Conservation (phyloP, 92 coral and sea anemone genomes). For the Zoanthus gigantus region DNA sequence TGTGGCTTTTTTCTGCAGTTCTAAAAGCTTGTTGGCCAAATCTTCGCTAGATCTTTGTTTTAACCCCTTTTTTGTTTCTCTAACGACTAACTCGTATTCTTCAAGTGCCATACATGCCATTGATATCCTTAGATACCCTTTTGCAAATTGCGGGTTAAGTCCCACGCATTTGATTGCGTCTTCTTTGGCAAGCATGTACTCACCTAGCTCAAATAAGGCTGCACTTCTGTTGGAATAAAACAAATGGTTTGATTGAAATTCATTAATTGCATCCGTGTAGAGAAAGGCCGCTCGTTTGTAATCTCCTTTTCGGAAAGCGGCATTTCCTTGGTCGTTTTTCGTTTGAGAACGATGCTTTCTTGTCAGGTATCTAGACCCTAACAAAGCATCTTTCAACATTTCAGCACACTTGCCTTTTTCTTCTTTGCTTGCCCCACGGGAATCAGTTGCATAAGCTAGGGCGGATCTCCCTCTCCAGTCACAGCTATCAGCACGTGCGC, state of each 20-base stretch:
- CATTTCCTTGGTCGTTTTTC: conserved; percentile 33
- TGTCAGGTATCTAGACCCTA: conserved; percentile 13
- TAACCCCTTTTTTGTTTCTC: conserved; percentile 20
- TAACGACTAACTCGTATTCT: conserved; percentile 7
- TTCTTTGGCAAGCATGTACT: conserved; percentile 28
- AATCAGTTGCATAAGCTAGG: conserved; percentile 7
- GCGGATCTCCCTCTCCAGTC: conserved; percentile 30
- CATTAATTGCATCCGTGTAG: conserved; percentile 30
- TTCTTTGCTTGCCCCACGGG: conserved; percentile 12
- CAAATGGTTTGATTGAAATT: conserved; percentile 19
- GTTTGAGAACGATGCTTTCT: conserved; percentile 28
- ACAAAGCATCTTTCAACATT: not conserved
- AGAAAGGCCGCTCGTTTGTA: not conserved
- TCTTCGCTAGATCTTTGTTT: conserved; percentile 26
- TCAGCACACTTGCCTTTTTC: conserved; percentile 21
- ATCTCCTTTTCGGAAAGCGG: conserved; percentile 32
- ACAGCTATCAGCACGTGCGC: conserved; percentile 32
- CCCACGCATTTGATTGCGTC: conserved; percentile 39
- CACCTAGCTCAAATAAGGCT: conserved; percentile 16
- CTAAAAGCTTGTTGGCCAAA: conserved; percentile 7
- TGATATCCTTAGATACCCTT: conserved; percentile 17
- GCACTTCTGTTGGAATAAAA: conserved; percentile 39
- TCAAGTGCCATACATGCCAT: conserved; percentile 28
- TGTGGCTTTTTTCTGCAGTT: not conserved
- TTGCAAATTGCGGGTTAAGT: conserved; percentile 11